Evolutionary conservation across 2,113 vertebrate genomes (phyloP).

Genomic region (Gymnarchus niloticus): DNA sequence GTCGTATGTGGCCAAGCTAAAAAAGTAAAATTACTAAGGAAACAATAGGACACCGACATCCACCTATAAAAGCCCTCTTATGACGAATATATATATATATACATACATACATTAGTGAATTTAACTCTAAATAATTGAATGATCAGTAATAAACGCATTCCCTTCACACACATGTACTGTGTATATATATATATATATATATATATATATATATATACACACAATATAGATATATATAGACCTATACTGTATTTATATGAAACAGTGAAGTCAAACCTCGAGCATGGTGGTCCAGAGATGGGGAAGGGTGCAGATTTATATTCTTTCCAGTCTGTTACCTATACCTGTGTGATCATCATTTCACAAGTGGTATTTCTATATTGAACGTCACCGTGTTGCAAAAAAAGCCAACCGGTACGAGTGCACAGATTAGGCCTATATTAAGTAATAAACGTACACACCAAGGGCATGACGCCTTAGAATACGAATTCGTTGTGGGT

Average conservation of each 20-base stretch:
- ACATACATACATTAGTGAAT: not conserved
- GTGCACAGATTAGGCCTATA: not conserved
- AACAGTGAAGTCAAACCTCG: not conserved
- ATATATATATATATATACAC: too few relatives aligned
- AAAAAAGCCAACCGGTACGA: not conserved
- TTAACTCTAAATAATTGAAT: not conserved
- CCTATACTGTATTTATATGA: not conserved
- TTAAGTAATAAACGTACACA: not conserved
- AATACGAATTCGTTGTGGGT: not conserved
- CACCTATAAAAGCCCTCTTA: not conserved
- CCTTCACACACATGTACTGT: too few relatives aligned
- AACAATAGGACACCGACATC: conserved; percentile 16
- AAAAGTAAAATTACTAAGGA: not conserved
- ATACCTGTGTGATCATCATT: not conserved
- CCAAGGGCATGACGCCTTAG: not conserved
- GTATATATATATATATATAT: too few relatives aligned
- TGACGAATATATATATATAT: not conserved
- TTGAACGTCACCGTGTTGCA: not conserved
- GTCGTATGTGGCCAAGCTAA: not conserved
- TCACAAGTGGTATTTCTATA: not conserved
- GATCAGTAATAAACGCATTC: not conserved
- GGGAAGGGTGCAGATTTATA: not conserved
- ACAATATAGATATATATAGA: too few relatives aligned
- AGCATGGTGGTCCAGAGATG: not conserved
- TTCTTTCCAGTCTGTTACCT: not conserved